These are phyloP conservation scores for Heteractis magnifica DNA, from an alignment of 92 coral and sea anemone species.

Conservation along the genomic window DNA sequence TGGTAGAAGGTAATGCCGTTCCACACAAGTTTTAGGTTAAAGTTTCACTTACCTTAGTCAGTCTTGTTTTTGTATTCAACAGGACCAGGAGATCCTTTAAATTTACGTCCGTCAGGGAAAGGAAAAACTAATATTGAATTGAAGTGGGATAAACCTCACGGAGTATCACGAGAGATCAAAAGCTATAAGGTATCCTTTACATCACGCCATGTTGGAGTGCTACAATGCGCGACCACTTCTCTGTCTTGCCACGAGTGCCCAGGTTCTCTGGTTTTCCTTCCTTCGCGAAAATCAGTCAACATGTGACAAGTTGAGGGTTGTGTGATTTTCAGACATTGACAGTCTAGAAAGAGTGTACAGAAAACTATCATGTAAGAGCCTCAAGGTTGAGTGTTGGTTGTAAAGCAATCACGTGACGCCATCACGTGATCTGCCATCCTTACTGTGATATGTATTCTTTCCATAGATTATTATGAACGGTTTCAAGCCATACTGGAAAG, in stretches of 20 bases:
- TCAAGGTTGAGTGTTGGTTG: too few species aligned
- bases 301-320: too few species aligned
- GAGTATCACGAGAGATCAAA: conserved; percentile 13
- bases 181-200: conserved; percentile 14
- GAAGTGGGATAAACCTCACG: conserved; percentile 25
- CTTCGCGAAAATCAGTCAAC: too few species aligned
- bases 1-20: neutral
- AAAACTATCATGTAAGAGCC: too few species aligned
- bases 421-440: too few species aligned
- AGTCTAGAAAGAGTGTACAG: too few species aligned
- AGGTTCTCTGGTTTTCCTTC: too few species aligned
- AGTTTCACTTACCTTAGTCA: neutral
- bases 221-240: neutral
- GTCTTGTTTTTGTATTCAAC: neutral
- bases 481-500: conserved; percentile 26
- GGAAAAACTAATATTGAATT: conserved; percentile 8
- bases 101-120: neutral
- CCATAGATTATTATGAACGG: conserved; percentile 5
- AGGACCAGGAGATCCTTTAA: conserved; percentile 28
- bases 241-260: too few species aligned
- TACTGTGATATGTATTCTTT: neutral
- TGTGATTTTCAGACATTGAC: too few species aligned
- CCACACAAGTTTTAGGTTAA: too few species aligned
- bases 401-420: too few species aligned
- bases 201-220: neutral